Conservation (phyloP, 2,888 invertebrate genomes). For the Sepiola atlantica region DNA sequence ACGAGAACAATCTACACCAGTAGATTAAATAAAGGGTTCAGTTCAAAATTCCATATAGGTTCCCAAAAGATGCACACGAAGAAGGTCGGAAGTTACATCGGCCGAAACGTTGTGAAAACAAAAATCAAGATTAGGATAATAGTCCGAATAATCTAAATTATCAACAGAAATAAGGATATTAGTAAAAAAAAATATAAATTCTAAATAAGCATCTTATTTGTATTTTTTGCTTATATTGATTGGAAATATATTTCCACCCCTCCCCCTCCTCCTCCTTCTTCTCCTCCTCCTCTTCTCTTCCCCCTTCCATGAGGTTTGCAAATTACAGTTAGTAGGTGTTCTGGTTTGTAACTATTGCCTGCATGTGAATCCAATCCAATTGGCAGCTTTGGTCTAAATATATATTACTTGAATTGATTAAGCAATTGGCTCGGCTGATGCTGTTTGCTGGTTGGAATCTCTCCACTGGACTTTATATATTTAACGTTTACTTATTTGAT, state of each 20-base stretch:
- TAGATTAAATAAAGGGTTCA: too few species aligned
- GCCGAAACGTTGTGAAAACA: too few species aligned
- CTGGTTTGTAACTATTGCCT: background rate
- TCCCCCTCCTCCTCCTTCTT: background rate
- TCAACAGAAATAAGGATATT: background rate
- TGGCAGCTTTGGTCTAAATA: background rate
- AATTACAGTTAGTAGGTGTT: slow-evolving; percentile 18
- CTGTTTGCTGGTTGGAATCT: background rate
- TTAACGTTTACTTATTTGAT: background rate
- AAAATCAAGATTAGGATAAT: too few species aligned
- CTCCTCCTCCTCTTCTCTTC: background rate
- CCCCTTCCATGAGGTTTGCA: background rate
- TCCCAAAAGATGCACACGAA: too few species aligned
- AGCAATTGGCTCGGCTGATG: background rate
- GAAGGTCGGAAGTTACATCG: too few species aligned
- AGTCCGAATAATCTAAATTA: too few species aligned
- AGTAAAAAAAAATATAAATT: background rate
- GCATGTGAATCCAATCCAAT: background rate
- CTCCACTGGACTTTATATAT: slow-evolving; percentile 32
- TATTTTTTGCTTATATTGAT: background rate
- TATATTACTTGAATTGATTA: slow-evolving; percentile 32
- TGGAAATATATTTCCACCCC: background rate
- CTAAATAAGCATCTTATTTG: background rate
- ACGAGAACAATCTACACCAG: too few species aligned
- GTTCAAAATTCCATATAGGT: too few species aligned